These are phyloP conservation scores for Merodon equestris DNA, from an alignment of 2,888 invertebrate genomes.

Conservation along the genomic window DNA sequence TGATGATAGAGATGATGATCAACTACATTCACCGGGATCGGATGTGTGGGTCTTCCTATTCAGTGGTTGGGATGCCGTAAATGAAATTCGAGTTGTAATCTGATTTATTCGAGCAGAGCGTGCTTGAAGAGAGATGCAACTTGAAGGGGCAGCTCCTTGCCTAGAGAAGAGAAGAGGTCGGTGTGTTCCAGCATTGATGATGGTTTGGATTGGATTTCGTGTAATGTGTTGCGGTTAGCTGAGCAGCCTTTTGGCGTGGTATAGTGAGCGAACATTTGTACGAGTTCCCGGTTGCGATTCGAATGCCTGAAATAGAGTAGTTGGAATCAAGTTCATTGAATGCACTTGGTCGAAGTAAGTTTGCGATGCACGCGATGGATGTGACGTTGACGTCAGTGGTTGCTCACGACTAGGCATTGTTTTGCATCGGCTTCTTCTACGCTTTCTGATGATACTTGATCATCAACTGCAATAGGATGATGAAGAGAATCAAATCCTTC, in stretches of 20 bases:
- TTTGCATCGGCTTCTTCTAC: no score
- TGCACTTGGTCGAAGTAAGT: constrained; percentile 54
- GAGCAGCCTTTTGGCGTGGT: constrained; percentile 53
- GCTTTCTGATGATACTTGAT: no score
- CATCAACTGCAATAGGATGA: no score
- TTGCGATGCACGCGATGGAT: constrained; percentile 55
- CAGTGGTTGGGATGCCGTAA: constrained; percentile 55
- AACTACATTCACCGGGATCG: constrained; percentile 2
- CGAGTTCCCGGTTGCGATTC: constrained; percentile 23
- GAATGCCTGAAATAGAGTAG: no score
- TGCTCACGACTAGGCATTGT: no score
- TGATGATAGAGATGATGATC: constrained; percentile 42
- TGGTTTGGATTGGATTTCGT: constrained; percentile 59
- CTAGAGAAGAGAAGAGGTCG: constrained; percentile 34
- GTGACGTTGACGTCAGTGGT: constrained; percentile 11
- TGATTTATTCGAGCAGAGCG: constrained; percentile 28
- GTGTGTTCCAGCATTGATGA: constrained; percentile 32
- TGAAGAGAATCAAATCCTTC: no score
- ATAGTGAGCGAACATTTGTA: constrained; percentile 24
- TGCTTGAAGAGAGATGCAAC: background rate
- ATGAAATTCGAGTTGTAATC: constrained; percentile 52
- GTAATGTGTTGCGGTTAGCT: constrained; percentile 62
- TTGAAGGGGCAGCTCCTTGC: constrained; percentile 9
- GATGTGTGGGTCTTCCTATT: constrained; percentile 42
- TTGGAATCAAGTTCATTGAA: constrained; percentile 59